Evolutionary conservation across 2,888 invertebrate species (phyloP), one percentile per base, ranked within the genome.

Genomic region (Argyra leucocephala): DNA sequence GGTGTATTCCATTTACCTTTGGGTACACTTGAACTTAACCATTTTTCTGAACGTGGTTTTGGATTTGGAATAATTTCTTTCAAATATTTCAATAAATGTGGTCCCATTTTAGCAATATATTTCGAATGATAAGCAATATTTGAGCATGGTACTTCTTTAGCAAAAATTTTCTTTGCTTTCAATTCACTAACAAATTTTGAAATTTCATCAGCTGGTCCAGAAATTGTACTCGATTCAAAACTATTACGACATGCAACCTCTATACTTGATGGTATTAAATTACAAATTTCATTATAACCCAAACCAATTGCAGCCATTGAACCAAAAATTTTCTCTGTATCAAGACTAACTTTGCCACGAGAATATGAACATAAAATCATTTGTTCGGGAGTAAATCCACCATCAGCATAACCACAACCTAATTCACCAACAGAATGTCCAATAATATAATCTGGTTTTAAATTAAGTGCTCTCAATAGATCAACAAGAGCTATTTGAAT

Each of bases 401-500:
- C 93, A 76, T 96, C 96, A 7, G 93, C 94, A 80, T 96, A 96
- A 0, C 93, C 94, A 78, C 96, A 96, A 3, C 92, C 94, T 4
- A 96, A 82, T 77, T 96, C 96, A 22, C 96, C 96, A 0, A 93
- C 91, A 15, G 95, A 95, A 79, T 96, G 94, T 15, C 96, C 90
- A 67, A 90, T 84, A 70, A 90, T 86, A 60, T 86, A 86, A 78
- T 90, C 89, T 23, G 89, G 87, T 64, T 81, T 78, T 62, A 90
- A 79, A 10, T 85, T 87, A 58, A 84, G 73, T 5, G 77, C 78
- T 67, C 75, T 78, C 61, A 90, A 78, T n/a, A 88, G 75, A 75
- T 90, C 89, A 58, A 82, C 81, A 26, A 84, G 74, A 9, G 80
- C 83, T 69, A 88, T 86, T 82, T 84, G 82, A 48, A 82, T 75